These are phyloP conservation scores for Drosophila atroscutellata DNA, from an alignment of 2,888 invertebrate species.

Conservation along the genomic window DNA sequence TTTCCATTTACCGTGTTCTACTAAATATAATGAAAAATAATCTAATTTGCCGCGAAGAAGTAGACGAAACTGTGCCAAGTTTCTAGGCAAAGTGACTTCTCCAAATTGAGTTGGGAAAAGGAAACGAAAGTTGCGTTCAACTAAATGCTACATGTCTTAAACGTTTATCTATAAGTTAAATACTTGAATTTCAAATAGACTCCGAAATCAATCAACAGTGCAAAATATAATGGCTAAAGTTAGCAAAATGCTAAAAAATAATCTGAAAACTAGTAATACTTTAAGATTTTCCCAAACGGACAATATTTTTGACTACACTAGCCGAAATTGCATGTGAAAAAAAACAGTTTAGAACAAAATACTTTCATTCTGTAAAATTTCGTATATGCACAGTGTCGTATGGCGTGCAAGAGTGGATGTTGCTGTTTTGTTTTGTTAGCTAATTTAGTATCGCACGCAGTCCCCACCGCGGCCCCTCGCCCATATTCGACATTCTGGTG, in stretches of 20 bases:
- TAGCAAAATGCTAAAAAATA: neutral
- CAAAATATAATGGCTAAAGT: neutral
- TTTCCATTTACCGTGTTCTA: constrained; percentile 38
- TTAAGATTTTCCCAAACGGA: constrained; percentile 12
- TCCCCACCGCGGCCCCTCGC: neutral
- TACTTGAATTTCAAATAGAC: neutral
- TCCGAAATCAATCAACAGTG: neutral
- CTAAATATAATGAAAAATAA: constrained; percentile 61
- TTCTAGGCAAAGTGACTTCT: constrained; percentile 19
- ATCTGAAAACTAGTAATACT: constrained; percentile 16
- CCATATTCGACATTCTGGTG: constrained; percentile 3
- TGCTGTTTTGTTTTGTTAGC: constrained; percentile 39
- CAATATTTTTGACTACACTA: constrained; percentile 25
- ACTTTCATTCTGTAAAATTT: constrained; percentile 57
- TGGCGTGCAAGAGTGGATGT: constrained; percentile 18
- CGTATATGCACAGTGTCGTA: constrained; percentile 60
- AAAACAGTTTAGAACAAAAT: constrained; percentile 37
- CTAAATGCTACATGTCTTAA: neutral
- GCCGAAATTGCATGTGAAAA: constrained; percentile 41
- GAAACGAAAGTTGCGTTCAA: neutral
- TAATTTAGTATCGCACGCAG: constrained; percentile 58
- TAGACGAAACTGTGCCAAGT: constrained; percentile 20
- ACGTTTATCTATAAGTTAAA: neutral
- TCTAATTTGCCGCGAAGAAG: constrained; percentile 39
- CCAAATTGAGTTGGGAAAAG: neutral